phyloP scores from a whole-genome alignment of 2,113 vertebrate genomes.

The Pogonocichla stellata region DNA sequence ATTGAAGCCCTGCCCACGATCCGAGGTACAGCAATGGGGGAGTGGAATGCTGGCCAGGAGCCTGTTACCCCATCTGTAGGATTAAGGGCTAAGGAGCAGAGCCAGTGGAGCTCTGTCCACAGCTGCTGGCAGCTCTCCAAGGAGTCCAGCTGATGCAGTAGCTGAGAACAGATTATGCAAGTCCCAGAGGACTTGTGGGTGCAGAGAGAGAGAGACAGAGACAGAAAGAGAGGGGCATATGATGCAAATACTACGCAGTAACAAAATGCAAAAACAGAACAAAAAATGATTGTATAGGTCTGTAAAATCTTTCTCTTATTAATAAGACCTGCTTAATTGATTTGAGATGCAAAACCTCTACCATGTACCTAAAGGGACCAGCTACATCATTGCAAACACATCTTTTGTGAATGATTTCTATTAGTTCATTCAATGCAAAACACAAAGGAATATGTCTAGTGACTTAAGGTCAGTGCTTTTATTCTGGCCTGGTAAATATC shows the following conservation, averaged over 20 bases:
- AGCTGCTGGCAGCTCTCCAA: background rate
- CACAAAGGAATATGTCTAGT: background rate
- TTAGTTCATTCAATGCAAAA: background rate
- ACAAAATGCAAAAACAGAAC: background rate
- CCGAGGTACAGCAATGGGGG: conserved; percentile 75
- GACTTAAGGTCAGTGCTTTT: background rate
- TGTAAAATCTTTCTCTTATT: background rate
- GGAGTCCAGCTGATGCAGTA: background rate
- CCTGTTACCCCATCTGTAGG: background rate
- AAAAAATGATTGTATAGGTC: background rate
- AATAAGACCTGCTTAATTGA: background rate
- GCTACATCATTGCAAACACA: background rate
- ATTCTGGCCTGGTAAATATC: background rate
- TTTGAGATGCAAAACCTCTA: background rate
- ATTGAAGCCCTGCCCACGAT: conserved; percentile 83
- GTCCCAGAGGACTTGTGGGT: background rate
- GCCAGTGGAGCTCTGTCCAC: background rate
- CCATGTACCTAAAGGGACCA: background rate
- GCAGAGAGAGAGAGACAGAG: background rate
- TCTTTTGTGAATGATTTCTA: background rate
- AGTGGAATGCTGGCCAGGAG: background rate
- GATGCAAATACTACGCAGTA: background rate
- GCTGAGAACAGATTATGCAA: background rate
- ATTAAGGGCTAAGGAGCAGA: background rate
- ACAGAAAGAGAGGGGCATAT: background rate